phyloP scores from a whole-genome alignment of 2,113 vertebrate genomes.

The Nematolebias whitei region DNA sequence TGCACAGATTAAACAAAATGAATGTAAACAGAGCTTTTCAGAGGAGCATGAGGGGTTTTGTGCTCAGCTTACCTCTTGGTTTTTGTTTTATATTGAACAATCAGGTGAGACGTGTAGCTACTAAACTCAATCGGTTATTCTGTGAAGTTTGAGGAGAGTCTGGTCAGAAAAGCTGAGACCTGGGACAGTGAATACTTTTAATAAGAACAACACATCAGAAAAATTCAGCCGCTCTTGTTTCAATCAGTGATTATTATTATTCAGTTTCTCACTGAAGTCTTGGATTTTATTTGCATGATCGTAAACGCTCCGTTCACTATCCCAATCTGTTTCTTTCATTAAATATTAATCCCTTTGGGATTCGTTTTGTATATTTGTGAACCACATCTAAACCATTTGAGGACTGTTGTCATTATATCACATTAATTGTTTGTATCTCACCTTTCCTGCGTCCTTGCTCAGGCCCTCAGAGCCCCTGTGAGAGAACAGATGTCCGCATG shows the following conservation, averaged over 20 bases:
- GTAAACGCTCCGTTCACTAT: conserved; percentile 57
- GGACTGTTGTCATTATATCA: neutral
- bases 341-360: conserved; percentile 11
- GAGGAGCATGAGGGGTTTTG: too few species aligned
- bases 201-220: conserved; percentile 17
- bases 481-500: conserved; percentile 98
- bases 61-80: neutral
- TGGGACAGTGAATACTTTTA: conserved; percentile 53
- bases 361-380: conserved; percentile 19
- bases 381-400: conserved; percentile 4
- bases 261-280: neutral
- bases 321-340: conserved; percentile 36
- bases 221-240: neutral
- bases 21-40: too few species aligned
- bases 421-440: conserved; percentile 35
- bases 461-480: conserved; percentile 99
- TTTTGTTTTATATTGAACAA: neutral
- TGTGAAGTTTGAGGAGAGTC: conserved; percentile 41
- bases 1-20: neutral
- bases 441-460: conserved; percentile 53
- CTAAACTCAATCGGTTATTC: neutral
- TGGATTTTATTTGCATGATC: neutral
- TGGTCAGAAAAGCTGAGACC: conserved; percentile 69
- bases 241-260: too few species aligned
- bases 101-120: neutral